Percentiles rank a stretch among this genome's conserved stretches.
Conservation (phyloP, 2,113 vertebrate genomes). For the Oriolus oriolus region DNA sequence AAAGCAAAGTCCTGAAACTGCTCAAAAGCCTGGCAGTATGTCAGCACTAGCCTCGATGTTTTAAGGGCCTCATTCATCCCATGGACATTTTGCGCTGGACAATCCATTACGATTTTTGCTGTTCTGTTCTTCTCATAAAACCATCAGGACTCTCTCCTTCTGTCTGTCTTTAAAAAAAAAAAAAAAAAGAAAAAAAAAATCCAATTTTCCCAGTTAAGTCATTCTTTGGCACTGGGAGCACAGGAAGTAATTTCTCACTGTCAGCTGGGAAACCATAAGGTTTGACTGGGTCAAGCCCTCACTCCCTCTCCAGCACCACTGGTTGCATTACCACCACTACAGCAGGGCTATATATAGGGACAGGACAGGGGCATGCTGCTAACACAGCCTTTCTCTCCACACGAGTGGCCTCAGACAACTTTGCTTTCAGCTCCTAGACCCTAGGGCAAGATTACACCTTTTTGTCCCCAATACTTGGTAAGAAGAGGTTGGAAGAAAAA, state of each 20-base stretch:
- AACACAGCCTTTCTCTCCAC: neutral
- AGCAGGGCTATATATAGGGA: neutral
- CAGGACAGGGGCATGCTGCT: neutral
- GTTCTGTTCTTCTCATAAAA: slow-evolving; percentile 33
- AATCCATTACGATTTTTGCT: slow-evolving; percentile 27
- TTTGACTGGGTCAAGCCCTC: slow-evolving; percentile 16
- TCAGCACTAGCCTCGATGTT: neutral
- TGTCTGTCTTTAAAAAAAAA: neutral
- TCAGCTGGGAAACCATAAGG: slow-evolving; percentile 16
- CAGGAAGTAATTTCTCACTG: slow-evolving; percentile 55
- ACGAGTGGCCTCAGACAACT: neutral
- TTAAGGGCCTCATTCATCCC: slow-evolving; percentile 37
- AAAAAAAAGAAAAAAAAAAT: neutral
- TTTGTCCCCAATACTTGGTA: neutral
- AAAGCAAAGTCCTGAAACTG: slow-evolving; percentile 1
- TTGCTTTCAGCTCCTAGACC: neutral
- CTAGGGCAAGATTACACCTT: neutral
- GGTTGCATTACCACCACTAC: neutral
- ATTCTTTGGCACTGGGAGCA: slow-evolving; percentile 35
- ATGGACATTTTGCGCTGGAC: slow-evolving; percentile 16
- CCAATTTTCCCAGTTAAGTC: slow-evolving; percentile 24
- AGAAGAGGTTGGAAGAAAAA: neutral
- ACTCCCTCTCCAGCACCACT: neutral
- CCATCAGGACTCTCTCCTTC: neutral
- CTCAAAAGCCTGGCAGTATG: slow-evolving; percentile 6